Conservation (phyloP, 2,113 vertebrate species). For the Vombatus ursinus region DNA sequence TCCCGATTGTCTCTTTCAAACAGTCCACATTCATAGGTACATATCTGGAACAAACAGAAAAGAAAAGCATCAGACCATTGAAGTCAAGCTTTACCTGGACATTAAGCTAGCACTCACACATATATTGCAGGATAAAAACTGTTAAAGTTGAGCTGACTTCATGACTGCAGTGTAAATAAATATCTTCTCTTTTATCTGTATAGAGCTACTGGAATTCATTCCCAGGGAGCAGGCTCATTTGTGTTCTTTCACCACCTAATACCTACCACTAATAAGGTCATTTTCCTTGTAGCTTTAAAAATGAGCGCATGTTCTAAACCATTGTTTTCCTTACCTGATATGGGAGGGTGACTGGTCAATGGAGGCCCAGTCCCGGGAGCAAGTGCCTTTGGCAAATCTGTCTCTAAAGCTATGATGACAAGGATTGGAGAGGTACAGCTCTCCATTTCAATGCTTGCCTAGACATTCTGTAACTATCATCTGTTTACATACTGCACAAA, state of each 20-base stretch:
- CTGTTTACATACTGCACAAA: neutral
- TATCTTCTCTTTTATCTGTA: neutral
- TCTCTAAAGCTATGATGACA: neutral
- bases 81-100: neutral
- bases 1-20: neutral
- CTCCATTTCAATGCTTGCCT: neutral
- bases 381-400: neutral
- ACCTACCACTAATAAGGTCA: neutral
- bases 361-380: too few relatives aligned
- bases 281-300: neutral
- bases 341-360: neutral
- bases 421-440: neutral
- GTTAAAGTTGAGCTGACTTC: neutral
- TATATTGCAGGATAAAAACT: neutral
- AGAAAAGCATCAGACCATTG: neutral
- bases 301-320: neutral
- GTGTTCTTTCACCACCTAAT: neutral
- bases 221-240: neutral
- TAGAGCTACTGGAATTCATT: neutral
- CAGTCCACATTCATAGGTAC: neutral
- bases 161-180: neutral
- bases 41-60: neutral
- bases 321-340: neutral
- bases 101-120: neutral
- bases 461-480: neutral